Base-by-base conservation (phyloP, 2,888 invertebrate genomes). In the Ectemnius lituratus region DNA sequence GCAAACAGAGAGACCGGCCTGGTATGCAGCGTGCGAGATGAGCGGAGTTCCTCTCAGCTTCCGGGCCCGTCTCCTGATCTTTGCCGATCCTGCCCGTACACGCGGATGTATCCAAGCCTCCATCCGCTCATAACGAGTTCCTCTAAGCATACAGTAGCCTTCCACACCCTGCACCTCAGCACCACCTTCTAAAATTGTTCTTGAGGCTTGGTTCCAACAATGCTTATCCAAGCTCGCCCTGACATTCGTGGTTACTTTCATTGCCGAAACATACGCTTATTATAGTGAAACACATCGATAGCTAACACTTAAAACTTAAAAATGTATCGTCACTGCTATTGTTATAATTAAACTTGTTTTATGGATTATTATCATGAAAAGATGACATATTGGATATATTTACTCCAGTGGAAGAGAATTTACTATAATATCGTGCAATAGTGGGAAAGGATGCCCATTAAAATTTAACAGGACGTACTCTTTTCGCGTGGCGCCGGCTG, bases 1-100 rank as follows among this genome's bases (percentile, higher is more conserved):
- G 87, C 85, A 88, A 89, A 87, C 87, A 87, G 76, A 79, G 82
- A 73, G 81, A 62, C 57, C 62, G 1, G 52, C 56, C 27, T 8
- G 59, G 49, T 13, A 23, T 11, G 58, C 16, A 49, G 61, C 59
- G 62, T 18, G 62, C 47, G 14, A 52, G 52, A 52, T 4, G n/a
- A 52, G n/a, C 16, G 52, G 49, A 62, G 68, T 73, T 69, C 74
- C 57, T 75, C 37, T 11, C 37, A 4, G 72, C 61, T 73, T 28
- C 65, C 64, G 49, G 67, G 13, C 61, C 70, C 62, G 56, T 14
- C 62, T 62, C 49, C 64, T 60, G 16, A 70, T 47, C 62, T 2
- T 46, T 37, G 8, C 27, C 20, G 46, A n/a, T 69, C 23, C 37
- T 56, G 69, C 74, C 57, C 49, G 66, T 13, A 62, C 59, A 64